Evolutionary conservation across 2,797 vertebrate genomes (phyloP).

Genomic region (Pantherophis vulpinus): DNA sequence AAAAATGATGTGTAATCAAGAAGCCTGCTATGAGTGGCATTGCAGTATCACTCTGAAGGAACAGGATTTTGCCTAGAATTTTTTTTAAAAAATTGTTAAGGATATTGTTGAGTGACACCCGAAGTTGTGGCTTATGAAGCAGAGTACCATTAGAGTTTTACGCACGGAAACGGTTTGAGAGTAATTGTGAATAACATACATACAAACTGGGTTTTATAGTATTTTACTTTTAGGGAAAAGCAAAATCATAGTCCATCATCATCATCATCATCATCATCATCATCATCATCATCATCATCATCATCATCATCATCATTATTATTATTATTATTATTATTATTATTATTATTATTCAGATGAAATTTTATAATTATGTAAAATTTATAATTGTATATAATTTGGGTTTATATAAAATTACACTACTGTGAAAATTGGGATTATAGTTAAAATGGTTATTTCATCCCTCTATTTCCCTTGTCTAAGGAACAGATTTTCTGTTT

Average conservation of each 20-base stretch:
- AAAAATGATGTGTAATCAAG: slow-evolving; percentile 17
- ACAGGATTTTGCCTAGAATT: not conserved
- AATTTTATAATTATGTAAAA: not conserved
- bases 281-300: too few relatives aligned
- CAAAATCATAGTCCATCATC: too few relatives aligned
- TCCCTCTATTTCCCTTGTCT: not conserved
- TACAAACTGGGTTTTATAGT: too few relatives aligned
- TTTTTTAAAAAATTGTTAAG: not conserved
- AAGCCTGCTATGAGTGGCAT: not conserved
- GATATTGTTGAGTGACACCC: too few relatives aligned
- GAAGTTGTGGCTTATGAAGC: too few relatives aligned
- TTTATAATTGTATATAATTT: not conserved
- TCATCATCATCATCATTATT: too few relatives aligned
- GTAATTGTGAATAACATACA: too few relatives aligned
- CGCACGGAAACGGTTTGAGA: too few relatives aligned
- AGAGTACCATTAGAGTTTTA: too few relatives aligned
- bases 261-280: too few relatives aligned
- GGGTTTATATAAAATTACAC: not conserved
- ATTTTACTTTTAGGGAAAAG: too few relatives aligned
- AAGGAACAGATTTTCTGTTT: not conserved
- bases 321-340: too few relatives aligned
- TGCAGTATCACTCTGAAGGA: not conserved
- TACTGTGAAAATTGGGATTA: not conserved
- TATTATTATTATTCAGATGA: not conserved
- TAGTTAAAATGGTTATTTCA: not conserved